Conservation (phyloP, 2,113 vertebrate genomes). For the Pampusana beccarii region DNA sequence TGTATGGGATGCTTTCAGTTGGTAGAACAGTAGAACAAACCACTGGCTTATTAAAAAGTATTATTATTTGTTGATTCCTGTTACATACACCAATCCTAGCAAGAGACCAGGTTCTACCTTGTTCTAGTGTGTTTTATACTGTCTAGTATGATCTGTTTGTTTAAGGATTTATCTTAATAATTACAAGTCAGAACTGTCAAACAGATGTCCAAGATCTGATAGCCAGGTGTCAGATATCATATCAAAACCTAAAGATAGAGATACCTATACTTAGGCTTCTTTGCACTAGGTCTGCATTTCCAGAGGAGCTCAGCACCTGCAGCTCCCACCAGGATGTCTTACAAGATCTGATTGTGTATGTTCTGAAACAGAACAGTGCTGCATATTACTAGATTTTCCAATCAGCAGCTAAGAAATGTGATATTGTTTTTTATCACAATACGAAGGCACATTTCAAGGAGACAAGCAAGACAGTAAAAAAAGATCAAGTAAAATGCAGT, state of each 20-base stretch:
- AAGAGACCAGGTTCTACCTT: background rate
- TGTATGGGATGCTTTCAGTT: background rate
- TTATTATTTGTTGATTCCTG: background rate
- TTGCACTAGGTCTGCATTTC: background rate
- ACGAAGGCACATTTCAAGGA: background rate
- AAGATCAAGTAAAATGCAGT: background rate
- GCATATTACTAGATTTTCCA: background rate
- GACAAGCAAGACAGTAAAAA: background rate
- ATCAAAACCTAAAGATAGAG: background rate
- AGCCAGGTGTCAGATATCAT: background rate
- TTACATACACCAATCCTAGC: background rate
- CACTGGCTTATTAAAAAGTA: background rate
- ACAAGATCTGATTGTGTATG: background rate
- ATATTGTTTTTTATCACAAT: background rate
- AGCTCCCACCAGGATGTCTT: background rate
- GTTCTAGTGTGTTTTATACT: background rate
- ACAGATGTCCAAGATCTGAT: background rate
- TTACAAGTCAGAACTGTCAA: conserved; percentile 40
- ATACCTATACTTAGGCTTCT: background rate
- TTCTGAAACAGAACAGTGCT: background rate
- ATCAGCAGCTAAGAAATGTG: background rate
- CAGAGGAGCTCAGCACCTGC: background rate
- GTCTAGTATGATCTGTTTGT: conserved; percentile 13
- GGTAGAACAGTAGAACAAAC: background rate
- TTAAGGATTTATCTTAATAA: conserved; percentile 43